A percentile compares a stretch with the other conserved stretches of the same genome.
phyloP scores from a whole-genome alignment of 64 coral and sea anemone genomes.

The Platygyra sinensis region DNA sequence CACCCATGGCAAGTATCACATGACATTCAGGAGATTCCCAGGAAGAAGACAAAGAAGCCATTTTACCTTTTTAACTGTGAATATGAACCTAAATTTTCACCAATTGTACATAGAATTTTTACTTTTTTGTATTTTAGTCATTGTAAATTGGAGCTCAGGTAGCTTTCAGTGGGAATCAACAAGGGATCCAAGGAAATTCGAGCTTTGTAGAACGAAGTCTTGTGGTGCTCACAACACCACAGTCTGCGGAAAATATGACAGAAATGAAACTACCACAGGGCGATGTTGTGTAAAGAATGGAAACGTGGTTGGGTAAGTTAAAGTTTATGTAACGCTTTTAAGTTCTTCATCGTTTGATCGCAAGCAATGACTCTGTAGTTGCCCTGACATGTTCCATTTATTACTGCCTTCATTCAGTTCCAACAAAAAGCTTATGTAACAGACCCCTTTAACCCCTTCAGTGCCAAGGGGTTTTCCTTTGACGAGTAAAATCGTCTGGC shows the following conservation, averaged over 20 bases:
- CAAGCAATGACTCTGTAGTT: too few species aligned
- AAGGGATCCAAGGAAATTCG: not conserved
- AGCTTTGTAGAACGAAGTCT: slow-evolving; percentile 9
- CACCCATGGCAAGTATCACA: not conserved
- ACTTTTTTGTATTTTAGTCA: slow-evolving; percentile 1
- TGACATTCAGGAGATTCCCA: not conserved
- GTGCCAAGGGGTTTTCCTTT: too few species aligned
- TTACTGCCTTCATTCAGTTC: too few species aligned
- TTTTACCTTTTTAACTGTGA: not conserved
- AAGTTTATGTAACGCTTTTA: not conserved
- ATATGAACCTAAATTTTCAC: not conserved
- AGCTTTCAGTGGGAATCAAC: not conserved
- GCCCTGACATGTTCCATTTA: too few species aligned
- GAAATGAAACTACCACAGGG: not conserved
- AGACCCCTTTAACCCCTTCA: too few species aligned
- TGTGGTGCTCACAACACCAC: not conserved
- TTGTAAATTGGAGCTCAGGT: not conserved
- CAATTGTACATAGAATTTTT: not conserved
- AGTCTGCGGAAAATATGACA: not conserved
- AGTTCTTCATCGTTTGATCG: not conserved
- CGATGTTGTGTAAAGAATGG: slow-evolving; percentile 23
- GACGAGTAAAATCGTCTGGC: too few species aligned
- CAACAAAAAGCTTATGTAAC: too few species aligned
- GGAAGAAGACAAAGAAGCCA: not conserved
- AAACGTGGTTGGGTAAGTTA: slow-evolving; percentile 6